Evolutionary conservation across 30 jellyfish, hydroid and myxozoan genomes (phyloP).

Genomic region (Clytia hemisphaerica): DNA sequence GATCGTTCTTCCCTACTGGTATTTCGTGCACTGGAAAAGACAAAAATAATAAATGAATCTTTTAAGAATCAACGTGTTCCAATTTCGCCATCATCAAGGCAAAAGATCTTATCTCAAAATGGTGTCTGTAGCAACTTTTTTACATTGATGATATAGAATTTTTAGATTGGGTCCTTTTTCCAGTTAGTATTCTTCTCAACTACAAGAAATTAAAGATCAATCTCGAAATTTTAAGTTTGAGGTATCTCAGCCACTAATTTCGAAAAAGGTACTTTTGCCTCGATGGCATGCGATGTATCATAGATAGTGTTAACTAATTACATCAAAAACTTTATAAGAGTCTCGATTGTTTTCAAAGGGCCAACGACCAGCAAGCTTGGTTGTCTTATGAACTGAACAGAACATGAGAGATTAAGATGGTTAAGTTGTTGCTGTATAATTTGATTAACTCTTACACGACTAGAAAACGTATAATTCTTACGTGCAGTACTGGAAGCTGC

Average conservation of each 20-base stretch:
- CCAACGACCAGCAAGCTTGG: background rate
- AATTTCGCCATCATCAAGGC: no score
- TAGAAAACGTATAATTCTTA: background rate
- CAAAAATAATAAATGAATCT: background rate
- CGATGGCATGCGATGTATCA: no score
- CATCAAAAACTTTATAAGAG: slow-evolving; percentile 1
- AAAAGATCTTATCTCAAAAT: no score
- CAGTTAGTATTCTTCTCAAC: background rate
- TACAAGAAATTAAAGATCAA: background rate
- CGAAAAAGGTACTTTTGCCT: no score
- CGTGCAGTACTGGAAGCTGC: slow-evolving; percentile 99
- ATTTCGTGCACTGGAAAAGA: slow-evolving; percentile 34
- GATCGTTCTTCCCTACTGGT: slow-evolving; percentile 28
- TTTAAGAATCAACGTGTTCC: no score
- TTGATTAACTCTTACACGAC: background rate
- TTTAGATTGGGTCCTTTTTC: no score
- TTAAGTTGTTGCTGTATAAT: background rate
- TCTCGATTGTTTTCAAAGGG: slow-evolving; percentile 25
- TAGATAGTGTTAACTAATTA: background rate
- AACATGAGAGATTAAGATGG: background rate
- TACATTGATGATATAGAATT: no score
- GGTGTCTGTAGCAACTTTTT: no score
- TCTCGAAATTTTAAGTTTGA: no score
- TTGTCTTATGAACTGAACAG: background rate
- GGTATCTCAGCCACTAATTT: no score